Evolutionary conservation across 2,797 vertebrate species (phyloP), one percentile per base, ranked within the genome.

Genomic region (Clarias platycephalus): DNA sequence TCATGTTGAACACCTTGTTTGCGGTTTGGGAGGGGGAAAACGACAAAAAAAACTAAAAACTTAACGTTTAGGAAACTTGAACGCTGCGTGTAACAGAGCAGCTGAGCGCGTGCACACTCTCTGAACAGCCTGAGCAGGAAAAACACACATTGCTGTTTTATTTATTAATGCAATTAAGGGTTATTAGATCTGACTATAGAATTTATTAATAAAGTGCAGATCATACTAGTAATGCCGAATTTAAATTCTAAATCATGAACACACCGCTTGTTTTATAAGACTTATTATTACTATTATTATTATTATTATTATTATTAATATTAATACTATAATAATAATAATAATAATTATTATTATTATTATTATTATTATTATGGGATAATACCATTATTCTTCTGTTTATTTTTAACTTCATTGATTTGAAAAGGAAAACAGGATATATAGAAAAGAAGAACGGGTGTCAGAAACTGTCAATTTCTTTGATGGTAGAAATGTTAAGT

Each of bases 21-120:
- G 58, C 16, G 15, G 76, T 63, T 79, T 24, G 28, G 3, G 6
- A 53, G 20, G 26, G 34, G 9, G 9, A 5, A n/a, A 0, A 15
- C 4, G 18, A 74, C 3, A 53, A n/a, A 44, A 24, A 26, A 24
- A 26, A 53, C 4, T 76, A 7, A 10, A 64, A 44, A 0, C 24
- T 64, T 4, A 28, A 44, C 60, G 77, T 80, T 80, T 64, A 6
- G 62, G 60, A 80, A 64, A 28, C 37, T 64, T 79, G 77, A 79
- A 80, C 77, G 60, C 77, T 49, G 77, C 77, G 9, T 44, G 58
- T 2, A 40, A 18, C 34, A 16, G 55, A 24, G 34, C 76, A 1
- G 76, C 26, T 44, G 4, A 49, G 13, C 24, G 71, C 71, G 24
- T 74, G 71, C 70, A 49, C 67, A 24, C 28, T 16, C 28, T 16